A percentile compares a stretch with the other conserved stretches of the same genome.
These are phyloP conservation scores for Siniperca scherzeri DNA, from an alignment of 2,797 vertebrate genomes.

Conservation along the genomic window DNA sequence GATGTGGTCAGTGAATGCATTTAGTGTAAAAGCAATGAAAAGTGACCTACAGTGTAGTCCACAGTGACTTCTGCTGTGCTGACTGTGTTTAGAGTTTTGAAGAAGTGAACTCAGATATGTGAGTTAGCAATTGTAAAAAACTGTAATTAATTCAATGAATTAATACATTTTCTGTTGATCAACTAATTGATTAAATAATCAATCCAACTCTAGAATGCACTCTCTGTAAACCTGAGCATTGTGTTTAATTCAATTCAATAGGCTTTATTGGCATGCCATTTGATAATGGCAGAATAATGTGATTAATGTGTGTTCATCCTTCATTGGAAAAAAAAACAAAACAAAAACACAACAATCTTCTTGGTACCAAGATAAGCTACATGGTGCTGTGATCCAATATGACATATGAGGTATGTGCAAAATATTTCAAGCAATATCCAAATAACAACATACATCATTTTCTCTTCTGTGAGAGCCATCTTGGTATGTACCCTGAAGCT, in stretches of 20 bases:
- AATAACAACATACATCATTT: constrained; percentile 4
- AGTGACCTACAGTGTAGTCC: no score
- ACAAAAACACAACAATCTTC: not conserved
- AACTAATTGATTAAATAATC: not conserved
- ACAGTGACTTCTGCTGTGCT: no score
- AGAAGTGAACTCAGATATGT: no score
- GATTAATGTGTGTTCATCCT: not conserved
- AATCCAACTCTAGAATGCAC: no score
- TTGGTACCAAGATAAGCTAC: not conserved
- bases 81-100: no score
- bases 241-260: not conserved
- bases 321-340: no score
- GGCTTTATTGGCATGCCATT: no score
- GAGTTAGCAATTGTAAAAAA: no score
- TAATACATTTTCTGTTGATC: not conserved
- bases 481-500: constrained; percentile 11
- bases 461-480: not conserved
- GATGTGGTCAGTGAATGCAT: no score
- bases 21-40: no score
- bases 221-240: not conserved
- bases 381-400: not conserved
- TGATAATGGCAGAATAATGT: no score
- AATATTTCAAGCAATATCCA: not conserved
- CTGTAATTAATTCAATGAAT: no score
- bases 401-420: not conserved